Base-by-base conservation (phyloP, 2,888 invertebrate genomes). In the Troglohyphantes excavatus region DNA sequence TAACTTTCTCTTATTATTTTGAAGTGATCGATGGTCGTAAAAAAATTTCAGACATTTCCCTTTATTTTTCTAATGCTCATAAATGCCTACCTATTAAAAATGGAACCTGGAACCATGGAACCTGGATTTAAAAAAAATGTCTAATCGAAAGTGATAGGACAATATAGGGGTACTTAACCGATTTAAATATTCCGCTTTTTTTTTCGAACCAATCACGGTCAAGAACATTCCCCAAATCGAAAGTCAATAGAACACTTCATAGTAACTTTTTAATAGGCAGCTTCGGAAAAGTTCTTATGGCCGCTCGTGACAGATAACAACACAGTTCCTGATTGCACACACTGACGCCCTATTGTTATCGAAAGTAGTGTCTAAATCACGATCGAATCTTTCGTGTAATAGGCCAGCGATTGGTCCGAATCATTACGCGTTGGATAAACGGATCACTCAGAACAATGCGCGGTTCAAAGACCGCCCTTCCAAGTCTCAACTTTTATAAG, bases 281-380 rank as follows among this genome's bases (percentile, higher is more conserved):
- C 43, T 43, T 53, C 43, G 19, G 26, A 65, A 78, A 63, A 63
- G 43, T n/a, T 17, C 26, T 39, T 78, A 21, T 29, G 33, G 63
- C 17, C 39, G 17, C 63, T 78, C 78, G 78, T 78, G 65, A 78
- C 78, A 78, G 39, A 23, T 39, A 78, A 78, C 78, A 68, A 19
- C 68, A 33, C n/a, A 68, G 27, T 13, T 33, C 78, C 61, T 65
- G 27, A 68, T 68, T 68, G 33, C 68, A 11, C 17, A 27, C 46
- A 65, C 39, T 27, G 73, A 39, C 83, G 73, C 83, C 85, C 68
- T 75, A 85, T 85, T 85, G 85, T 85, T 85, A 75, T 65, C 43
- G 19, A 63, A 65, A 53, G 19, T 17, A 23, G 76, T 29, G 33
- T 85, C 70, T 76, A 78, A 68, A 70, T 78, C 85, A 85, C 68